Evolutionary conservation across 30 jellyfish, hydroid and myxozoan genomes (phyloP).

Genomic region (Catostylus mosaicus): DNA sequence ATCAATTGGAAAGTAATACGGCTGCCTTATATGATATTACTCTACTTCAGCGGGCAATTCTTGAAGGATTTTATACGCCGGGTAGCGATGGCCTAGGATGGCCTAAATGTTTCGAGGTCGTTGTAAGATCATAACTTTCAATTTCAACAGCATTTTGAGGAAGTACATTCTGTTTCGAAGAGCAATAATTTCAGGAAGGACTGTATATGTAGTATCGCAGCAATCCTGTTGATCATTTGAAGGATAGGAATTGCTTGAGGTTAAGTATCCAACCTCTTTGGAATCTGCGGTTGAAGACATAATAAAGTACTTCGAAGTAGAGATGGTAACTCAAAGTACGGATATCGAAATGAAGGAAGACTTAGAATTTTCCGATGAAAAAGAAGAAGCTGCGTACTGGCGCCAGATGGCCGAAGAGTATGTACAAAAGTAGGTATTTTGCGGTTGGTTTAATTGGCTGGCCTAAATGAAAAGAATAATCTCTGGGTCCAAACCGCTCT

Average conservation of each 20-base stretch:
- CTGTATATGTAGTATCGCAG: not conserved
- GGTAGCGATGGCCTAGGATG: not conserved
- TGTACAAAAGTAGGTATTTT: constrained; percentile 72
- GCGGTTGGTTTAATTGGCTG: not conserved
- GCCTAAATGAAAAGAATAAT: no score
- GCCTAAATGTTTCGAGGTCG: not conserved
- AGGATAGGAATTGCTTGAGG: not conserved
- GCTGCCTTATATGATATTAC: not conserved
- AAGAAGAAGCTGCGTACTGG: constrained; percentile 99
- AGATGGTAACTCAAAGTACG: constrained; percentile 71
- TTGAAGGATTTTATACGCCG: not conserved
- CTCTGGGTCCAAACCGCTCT: no score
- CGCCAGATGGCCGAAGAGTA: constrained; percentile 94
- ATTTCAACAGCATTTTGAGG: not conserved
- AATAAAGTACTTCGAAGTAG: not conserved
- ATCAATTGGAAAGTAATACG: not conserved
- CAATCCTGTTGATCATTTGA: not conserved
- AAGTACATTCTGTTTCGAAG: not conserved
- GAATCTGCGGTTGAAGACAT: no score
- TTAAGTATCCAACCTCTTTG: no score
- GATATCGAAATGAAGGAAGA: constrained; percentile 85
- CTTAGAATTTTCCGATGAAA: constrained; percentile 76
- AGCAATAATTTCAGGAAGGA: not conserved
- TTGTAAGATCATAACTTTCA: not conserved
- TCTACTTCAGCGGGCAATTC: not conserved